A percentile compares a stretch with the other conserved stretches of the same genome.
phyloP scores from a whole-genome alignment of 2,797 vertebrate species.

The Tenualosa ilisha region DNA sequence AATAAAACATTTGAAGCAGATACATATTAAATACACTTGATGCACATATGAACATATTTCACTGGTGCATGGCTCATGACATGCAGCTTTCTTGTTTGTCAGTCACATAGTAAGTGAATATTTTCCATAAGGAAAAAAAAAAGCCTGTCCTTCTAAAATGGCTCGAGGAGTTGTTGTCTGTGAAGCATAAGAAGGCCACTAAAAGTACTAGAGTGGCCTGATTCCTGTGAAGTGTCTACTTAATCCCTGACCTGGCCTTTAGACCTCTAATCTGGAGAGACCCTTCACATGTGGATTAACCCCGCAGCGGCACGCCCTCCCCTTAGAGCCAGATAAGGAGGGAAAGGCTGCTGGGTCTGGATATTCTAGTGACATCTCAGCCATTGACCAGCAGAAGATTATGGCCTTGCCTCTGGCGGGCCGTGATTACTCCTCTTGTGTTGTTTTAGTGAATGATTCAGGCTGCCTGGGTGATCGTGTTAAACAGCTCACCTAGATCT shows the following conservation, averaged over 20 bases:
- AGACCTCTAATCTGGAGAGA: conserved; percentile 62
- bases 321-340: conserved; percentile 37
- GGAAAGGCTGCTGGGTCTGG: conserved; percentile 14
- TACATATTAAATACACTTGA: background rate
- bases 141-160: background rate
- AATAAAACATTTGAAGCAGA: background rate
- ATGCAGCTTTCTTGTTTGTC: background rate
- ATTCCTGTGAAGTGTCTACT: conserved; percentile 57
- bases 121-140: background rate
- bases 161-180: background rate
- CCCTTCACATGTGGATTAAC: conserved; percentile 68
- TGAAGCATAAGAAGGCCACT: background rate
- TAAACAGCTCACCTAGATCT: conserved; percentile 7
- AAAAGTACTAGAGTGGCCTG: conserved; percentile 58
- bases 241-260: conserved; percentile 64
- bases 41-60: background rate
- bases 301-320: conserved; percentile 47
- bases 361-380: background rate
- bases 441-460: background rate
- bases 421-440: background rate
- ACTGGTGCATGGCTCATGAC: background rate
- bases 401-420: background rate
- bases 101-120: background rate
- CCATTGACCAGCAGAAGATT: conserved; percentile 9
- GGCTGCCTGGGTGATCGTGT: background rate